Evolutionary conservation across 1,140 invertebrate species (phyloP).

Genomic region (Tetramorium parvispinum): DNA sequence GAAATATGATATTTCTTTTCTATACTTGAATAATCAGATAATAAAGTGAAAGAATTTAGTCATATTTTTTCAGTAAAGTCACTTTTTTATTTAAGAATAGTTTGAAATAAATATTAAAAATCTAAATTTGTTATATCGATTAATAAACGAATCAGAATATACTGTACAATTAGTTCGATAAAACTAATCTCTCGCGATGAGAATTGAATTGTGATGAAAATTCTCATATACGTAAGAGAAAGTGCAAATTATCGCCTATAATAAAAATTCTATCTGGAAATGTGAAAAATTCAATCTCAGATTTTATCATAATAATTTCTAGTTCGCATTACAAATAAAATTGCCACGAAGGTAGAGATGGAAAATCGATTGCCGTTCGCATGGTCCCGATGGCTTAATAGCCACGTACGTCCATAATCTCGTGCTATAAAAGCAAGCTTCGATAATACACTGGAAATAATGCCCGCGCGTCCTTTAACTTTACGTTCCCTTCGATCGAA

Average conservation of each 20-base stretch:
- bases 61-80: background rate
- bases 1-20: background rate
- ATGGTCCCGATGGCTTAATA: constrained; percentile 32
- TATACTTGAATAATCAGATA: background rate
- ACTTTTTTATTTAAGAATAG: background rate
- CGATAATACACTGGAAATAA: constrained; percentile 42
- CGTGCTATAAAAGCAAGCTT: constrained; percentile 30
- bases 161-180: background rate
- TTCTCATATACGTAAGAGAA: background rate
- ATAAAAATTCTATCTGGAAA: background rate
- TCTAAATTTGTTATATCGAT: background rate
- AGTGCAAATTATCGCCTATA: background rate
- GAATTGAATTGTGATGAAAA: background rate
- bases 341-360: background rate
- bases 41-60: background rate
- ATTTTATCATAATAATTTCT: constrained; percentile 19
- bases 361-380: constrained; percentile 19
- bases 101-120: background rate
- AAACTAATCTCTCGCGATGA: background rate
- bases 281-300: background rate
- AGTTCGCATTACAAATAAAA: background rate
- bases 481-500: constrained; percentile 53
- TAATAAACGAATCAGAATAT: background rate
- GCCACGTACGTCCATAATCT: constrained; percentile 25
- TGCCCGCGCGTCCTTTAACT: constrained; percentile 43